Evolutionary conservation across 2,888 invertebrate species (phyloP).

Genomic region (Rhingia rostrata): DNA sequence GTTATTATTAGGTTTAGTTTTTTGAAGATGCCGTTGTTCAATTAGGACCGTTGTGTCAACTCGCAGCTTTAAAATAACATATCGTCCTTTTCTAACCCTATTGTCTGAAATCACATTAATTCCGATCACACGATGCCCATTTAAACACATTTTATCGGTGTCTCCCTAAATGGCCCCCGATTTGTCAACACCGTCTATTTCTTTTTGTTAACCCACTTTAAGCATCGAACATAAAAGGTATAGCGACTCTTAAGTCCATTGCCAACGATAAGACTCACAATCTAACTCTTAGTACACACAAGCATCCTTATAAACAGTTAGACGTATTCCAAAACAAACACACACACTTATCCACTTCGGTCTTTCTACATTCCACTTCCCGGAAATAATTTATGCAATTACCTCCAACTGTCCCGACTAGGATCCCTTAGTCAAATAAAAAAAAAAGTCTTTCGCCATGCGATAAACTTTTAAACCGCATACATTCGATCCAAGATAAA

Average conservation of each 20-base stretch:
- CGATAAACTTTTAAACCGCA: slow-evolving; percentile 74
- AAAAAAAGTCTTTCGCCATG: slow-evolving; percentile 28
- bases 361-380: slow-evolving; percentile 37
- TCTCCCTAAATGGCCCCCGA: slow-evolving; percentile 57
- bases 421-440: slow-evolving; percentile 16
- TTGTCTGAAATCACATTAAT: slow-evolving; percentile 35
- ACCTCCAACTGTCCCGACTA: slow-evolving; percentile 56
- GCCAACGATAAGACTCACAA: slow-evolving; percentile 49
- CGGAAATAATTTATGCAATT: slow-evolving; percentile 73
- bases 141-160: slow-evolving; percentile 59
- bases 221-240: slow-evolving; percentile 24
- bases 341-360: slow-evolving; percentile 38
- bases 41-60: too few species aligned
- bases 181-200: slow-evolving; percentile 47
- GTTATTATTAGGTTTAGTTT: too few species aligned
- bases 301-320: slow-evolving; percentile 18
- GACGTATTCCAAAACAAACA: slow-evolving; percentile 1
- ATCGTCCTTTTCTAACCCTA: background rate
- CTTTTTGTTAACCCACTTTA: slow-evolving; percentile 3
- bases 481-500: slow-evolving; percentile 72
- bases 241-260: slow-evolving; percentile 14
- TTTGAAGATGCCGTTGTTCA: too few species aligned
- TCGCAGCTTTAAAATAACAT: background rate
- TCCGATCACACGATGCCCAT: slow-evolving; percentile 39
- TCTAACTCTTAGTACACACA: slow-evolving; percentile 52